A percentile compares a stretch with the other conserved stretches of the same genome.
Evolutionary conservation across 2,888 invertebrate species (phyloP).

Genomic region (Crocallis elinguaria): DNA sequence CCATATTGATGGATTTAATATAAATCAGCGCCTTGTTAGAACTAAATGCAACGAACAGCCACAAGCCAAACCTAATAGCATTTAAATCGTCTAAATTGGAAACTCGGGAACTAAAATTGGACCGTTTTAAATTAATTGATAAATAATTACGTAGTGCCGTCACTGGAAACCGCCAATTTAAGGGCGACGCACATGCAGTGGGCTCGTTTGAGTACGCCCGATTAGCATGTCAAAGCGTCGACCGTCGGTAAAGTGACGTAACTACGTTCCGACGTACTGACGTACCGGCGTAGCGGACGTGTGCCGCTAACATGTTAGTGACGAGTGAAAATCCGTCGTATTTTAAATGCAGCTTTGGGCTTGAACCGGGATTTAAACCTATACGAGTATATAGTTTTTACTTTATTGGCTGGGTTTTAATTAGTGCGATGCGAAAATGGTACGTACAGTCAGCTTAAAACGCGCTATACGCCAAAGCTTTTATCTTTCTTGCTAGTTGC

Average conservation of each 20-base stretch:
- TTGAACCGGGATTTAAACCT: background rate
- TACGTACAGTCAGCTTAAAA: too few species aligned
- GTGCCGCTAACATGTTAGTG: background rate
- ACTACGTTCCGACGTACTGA: background rate
- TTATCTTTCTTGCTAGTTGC: too few species aligned
- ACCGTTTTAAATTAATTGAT: conserved; percentile 36
- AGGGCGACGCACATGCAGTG: conserved; percentile 22
- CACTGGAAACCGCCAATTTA: conserved; percentile 40
- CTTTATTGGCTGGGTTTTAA: background rate
- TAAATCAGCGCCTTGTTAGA: background rate
- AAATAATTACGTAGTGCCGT: conserved; percentile 40
- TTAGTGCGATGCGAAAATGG: background rate
- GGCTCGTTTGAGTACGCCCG: conserved; percentile 16
- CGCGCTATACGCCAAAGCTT: too few species aligned
- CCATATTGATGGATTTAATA: too few species aligned
- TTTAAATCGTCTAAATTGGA: background rate
- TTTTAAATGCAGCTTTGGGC: background rate
- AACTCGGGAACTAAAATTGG: conserved; percentile 5
- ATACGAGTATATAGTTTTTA: background rate
- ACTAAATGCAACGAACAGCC: background rate
- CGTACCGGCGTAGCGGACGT: conserved; percentile 2
- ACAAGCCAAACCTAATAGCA: background rate
- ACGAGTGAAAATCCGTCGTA: background rate
- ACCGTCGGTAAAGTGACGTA: background rate
- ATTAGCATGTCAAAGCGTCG: conserved; percentile 50